Conservation (phyloP, 2,113 vertebrate species). For the Lepus timidus region DNA sequence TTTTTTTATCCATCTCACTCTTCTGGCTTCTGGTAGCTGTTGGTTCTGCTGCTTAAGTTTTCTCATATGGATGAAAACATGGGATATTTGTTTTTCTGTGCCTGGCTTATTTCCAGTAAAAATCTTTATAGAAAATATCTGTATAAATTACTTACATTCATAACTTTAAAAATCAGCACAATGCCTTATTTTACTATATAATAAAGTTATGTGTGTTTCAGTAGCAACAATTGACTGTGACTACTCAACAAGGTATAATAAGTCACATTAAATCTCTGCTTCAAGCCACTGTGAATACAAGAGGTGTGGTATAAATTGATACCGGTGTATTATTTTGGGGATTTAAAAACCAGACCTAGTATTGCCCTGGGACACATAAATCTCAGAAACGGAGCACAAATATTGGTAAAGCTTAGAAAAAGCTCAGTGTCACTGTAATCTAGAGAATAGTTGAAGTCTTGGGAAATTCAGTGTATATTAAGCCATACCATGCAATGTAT, state of each 20-base stretch:
- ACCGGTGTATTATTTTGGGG: not conserved
- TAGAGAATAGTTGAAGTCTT: constrained; percentile 1
- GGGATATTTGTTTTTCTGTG: not conserved
- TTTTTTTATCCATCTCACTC: not conserved
- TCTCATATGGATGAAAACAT: not conserved
- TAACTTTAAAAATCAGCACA: not conserved
- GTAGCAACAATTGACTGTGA: not conserved
- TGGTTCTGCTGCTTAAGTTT: not conserved
- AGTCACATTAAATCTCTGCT: not conserved
- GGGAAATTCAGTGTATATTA: not conserved
- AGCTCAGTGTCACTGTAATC: not conserved
- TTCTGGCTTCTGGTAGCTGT: not conserved
- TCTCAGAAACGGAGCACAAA: constrained; percentile 10
- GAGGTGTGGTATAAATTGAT: not conserved
- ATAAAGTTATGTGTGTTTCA: not conserved
- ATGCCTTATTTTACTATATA: not conserved
- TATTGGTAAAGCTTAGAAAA: not conserved
- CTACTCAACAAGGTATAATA: not conserved
- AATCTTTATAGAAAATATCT: not conserved
- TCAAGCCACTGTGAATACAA: not conserved
- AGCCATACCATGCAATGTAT: not conserved
- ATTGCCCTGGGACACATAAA: not conserved
- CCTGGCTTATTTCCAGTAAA: not conserved
- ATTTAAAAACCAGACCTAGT: not conserved
- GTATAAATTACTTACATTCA: not conserved